Percentiles rank a stretch among this genome's conserved stretches.
These are phyloP conservation scores for Rhynchopsitta pachyrhyncha DNA, from an alignment of 2,113 vertebrate genomes.

Conservation along the genomic window DNA sequence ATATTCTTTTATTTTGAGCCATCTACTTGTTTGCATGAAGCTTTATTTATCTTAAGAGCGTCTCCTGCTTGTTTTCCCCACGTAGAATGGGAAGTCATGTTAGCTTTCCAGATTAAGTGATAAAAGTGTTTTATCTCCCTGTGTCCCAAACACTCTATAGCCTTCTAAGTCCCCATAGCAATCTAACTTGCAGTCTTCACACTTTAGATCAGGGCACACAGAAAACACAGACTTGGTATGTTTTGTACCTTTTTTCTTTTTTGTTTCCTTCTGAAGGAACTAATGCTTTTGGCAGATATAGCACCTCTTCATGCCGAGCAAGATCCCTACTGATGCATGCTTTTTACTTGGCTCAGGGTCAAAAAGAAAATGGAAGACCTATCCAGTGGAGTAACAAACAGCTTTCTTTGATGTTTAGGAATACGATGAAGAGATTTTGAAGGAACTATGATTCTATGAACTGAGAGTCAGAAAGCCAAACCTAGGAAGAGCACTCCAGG, in stretches of 20 bases:
- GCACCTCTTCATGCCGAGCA: not conserved
- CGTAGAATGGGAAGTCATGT: fast-evolving
- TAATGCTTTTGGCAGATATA: not conserved
- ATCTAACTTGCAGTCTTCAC: not conserved
- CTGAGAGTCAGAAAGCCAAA: not conserved
- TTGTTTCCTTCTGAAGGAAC: not conserved
- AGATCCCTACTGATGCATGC: not conserved
- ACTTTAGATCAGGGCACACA: not conserved
- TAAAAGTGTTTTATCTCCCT: not conserved
- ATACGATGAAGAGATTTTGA: not conserved
- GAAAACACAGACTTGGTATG: not conserved
- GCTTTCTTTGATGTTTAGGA: not conserved
- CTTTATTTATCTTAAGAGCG: not conserved
- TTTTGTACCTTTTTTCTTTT: not conserved
- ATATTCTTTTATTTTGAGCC: not conserved
- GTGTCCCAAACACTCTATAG: not conserved
- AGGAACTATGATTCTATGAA: not conserved
- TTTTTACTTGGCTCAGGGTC: not conserved
- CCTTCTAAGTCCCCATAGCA: not conserved
- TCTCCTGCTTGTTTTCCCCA: not conserved
- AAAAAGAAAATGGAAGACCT: not conserved
- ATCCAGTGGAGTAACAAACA: not conserved
- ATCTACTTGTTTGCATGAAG: not conserved
- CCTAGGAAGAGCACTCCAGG: not conserved
- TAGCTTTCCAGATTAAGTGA: not conserved